Base-by-base conservation (phyloP, 1,140 invertebrate genomes). In the Tenebrio molitor region DNA sequence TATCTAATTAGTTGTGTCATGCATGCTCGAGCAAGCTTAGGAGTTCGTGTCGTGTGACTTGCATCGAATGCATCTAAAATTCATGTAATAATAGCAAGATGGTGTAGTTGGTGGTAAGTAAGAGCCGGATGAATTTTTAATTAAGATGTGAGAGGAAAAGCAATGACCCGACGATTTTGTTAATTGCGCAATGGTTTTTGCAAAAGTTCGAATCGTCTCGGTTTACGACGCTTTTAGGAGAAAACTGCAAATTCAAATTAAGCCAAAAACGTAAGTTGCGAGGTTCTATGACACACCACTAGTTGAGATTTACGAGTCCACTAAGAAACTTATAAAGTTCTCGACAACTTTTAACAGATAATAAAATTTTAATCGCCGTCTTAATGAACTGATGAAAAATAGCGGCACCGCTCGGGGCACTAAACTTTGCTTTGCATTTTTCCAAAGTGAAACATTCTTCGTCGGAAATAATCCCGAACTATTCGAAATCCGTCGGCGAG, bases 401-500 rank as follows among this genome's bases (percentile, higher is more conserved):
- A 39, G 36, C 12, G 36, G 36, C 29, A 33, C 29, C 29, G 4
- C 29, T 33, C 4, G 10, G 4, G 29, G 29, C 29, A 33, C 4
- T 33, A 33, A 33, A 33, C 10, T 33, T 5, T 5, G 29, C 29
- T 33, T 33, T 4, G 4, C 29, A 10, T 5, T 4, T 33, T 33
- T 33, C 4, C 10, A 33, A 33, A 33, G 29, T 33, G 10, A 33
- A 33, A 33, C 29, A n/a, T n/a, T n/a, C n/a, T n/a, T n/a, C n/a
- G n/a, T n/a, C n/a, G n/a, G n/a, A n/a, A n/a, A n/a, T n/a, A n/a
- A n/a, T n/a, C n/a, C n/a, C n/a, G n/a, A n/a, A n/a, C 29, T 10
- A 33, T 10, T 33, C 10, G n/a, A 44, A 14, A 67, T 36, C 23
- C 65, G 19, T 67, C 8, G 64, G 64, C 63, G 71, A 72, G 64